Evolutionary conservation across 2,113 vertebrate genomes (phyloP).

Genomic region (Bombycilla garrulus): DNA sequence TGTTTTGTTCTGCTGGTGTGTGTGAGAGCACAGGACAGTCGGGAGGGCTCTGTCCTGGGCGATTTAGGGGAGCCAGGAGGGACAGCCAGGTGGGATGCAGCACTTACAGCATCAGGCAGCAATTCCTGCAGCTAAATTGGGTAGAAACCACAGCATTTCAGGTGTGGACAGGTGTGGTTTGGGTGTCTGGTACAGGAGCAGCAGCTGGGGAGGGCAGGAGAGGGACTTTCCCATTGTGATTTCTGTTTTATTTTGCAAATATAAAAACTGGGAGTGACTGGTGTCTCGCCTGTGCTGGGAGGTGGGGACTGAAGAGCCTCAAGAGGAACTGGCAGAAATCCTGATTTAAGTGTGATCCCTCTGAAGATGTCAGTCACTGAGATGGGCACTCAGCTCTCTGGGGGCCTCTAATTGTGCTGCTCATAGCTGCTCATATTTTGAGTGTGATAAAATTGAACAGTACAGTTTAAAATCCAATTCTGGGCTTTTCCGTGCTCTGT

Average conservation of each 20-base stretch:
- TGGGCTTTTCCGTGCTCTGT: not conserved
- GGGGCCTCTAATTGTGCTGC: not conserved
- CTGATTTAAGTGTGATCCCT: not conserved
- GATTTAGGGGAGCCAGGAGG: not conserved
- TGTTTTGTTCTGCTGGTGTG: not conserved
- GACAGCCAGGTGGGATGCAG: not conserved
- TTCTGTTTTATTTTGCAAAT: not conserved
- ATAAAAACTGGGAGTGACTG: not conserved
- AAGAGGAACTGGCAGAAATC: not conserved
- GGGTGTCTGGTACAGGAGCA: not conserved
- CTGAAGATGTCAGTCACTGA: not conserved
- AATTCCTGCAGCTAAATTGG: not conserved
- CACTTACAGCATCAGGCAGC: not conserved
- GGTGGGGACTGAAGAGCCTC: not conserved
- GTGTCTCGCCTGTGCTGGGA: not conserved
- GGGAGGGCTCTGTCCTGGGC: not conserved
- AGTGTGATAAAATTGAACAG: not conserved
- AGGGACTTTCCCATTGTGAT: not conserved
- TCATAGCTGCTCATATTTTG: not conserved
- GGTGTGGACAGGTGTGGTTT: fast-evolving
- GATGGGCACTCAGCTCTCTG: not conserved
- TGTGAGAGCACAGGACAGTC: not conserved
- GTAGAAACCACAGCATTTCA: not conserved
- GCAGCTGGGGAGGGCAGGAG: not conserved
- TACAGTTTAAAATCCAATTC: not conserved